Conservation (phyloP, 1,140 invertebrate species). For the Microplitis demolitor region DNA sequence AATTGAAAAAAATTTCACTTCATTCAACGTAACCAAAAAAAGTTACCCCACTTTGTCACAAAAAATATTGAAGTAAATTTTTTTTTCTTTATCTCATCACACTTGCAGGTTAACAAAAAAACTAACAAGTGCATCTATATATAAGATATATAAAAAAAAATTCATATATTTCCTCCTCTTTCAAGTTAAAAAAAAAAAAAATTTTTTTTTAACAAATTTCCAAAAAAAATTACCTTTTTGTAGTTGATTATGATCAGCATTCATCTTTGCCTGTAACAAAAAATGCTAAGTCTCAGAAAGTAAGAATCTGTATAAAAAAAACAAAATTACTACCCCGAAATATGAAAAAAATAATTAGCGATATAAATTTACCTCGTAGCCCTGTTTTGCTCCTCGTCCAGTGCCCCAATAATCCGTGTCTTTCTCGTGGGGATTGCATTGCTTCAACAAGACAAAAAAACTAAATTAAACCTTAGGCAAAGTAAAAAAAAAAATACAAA, state of each 20-base stretch:
- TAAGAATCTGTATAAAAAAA: background rate
- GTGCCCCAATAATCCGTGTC: constrained; percentile 64
- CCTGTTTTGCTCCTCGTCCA: constrained; percentile 61
- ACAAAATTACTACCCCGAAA: background rate
- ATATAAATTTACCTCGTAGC: constrained; percentile 60
- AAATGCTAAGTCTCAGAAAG: constrained; percentile 59
- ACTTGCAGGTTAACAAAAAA: too few species aligned
- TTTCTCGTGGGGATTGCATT: constrained; percentile 65
- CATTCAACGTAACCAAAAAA: too few species aligned
- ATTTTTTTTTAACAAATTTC: too few species aligned
- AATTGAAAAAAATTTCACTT: too few species aligned
- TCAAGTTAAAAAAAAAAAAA: too few species aligned
- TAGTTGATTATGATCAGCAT: constrained; percentile 62
- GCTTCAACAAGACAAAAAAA: constrained; percentile 55
- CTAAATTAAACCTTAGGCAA: constrained; percentile 6
- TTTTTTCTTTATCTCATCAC: too few species aligned
- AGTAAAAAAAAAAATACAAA: background rate
- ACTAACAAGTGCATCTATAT: too few species aligned
- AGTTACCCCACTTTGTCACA: too few species aligned
- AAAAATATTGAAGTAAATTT: too few species aligned
- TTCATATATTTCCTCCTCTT: too few species aligned
- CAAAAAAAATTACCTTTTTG: constrained; percentile 61
- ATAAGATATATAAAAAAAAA: too few species aligned
- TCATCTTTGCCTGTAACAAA: constrained; percentile 67
- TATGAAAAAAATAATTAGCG: background rate